Conservation (phyloP, 1,140 invertebrate genomes). For the Philotrypesis tridentata region DNA sequence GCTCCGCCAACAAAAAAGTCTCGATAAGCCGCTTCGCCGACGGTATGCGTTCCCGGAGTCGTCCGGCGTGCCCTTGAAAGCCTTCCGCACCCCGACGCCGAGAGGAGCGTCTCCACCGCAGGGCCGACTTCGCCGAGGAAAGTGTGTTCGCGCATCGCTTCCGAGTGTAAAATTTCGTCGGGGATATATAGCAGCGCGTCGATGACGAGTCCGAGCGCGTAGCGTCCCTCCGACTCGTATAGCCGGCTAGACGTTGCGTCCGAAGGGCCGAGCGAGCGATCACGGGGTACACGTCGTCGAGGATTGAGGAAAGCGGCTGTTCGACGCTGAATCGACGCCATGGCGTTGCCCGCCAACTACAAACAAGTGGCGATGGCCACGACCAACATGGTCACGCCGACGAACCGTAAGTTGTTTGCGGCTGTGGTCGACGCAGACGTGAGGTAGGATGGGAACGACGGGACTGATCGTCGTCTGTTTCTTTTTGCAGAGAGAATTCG, state of each 20-base stretch:
- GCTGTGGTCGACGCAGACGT: not conserved
- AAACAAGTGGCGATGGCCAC: conserved; percentile 83
- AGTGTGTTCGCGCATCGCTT: not conserved
- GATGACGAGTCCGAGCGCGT: not conserved
- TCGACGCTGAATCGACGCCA: conserved; percentile 56
- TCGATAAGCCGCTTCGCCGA: not conserved
- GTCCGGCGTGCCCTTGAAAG: conserved; percentile 18
- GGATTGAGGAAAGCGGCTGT: not conserved
- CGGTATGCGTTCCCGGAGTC: too few species aligned
- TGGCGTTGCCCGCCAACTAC: conserved; percentile 84
- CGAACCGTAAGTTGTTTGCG: conserved; percentile 60
- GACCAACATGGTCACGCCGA: conserved; percentile 68
- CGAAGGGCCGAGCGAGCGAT: not conserved
- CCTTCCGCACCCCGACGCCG: not conserved
- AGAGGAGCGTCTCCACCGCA: too few species aligned
- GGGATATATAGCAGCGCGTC: not conserved
- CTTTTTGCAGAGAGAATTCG: conserved; percentile 76
- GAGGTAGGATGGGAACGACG: not conserved
- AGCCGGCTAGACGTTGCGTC: not conserved
- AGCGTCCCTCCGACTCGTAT: conserved; percentile 24
- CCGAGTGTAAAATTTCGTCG: not conserved
- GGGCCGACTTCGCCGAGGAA: not conserved
- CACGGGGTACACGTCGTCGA: not conserved
- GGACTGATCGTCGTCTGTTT: conserved; percentile 46
- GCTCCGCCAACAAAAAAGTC: not conserved